Conservation (phyloP, 2,888 invertebrate species). For the Phortica magna region DNA sequence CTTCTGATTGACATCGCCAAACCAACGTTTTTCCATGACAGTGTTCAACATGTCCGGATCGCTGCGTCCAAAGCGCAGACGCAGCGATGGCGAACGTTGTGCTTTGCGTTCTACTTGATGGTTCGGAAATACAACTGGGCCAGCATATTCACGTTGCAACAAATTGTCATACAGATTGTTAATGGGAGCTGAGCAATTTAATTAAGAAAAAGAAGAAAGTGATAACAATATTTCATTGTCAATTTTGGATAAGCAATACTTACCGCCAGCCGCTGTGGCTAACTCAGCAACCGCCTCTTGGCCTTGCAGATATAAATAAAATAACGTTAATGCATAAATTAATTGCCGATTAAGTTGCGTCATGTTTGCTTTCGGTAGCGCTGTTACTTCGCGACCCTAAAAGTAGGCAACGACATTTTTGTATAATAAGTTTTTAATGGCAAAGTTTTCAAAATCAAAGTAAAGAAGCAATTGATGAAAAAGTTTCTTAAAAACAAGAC, state of each 20-base stretch:
- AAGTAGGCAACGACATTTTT: conserved; percentile 31
- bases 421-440: conserved; percentile 2
- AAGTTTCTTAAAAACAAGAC: background rate
- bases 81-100: conserved; percentile 86
- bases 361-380: conserved; percentile 49
- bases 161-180: conserved; percentile 75
- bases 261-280: conserved; percentile 49
- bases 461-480: background rate
- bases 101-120: conserved; percentile 87
- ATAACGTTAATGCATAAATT: conserved; percentile 50
- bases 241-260: conserved; percentile 34
- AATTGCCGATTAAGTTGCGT: conserved; percentile 50
- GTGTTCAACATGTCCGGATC: conserved; percentile 80
- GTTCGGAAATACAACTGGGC: conserved; percentile 78
- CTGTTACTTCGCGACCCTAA: conserved; percentile 23
- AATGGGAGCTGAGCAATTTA: conserved; percentile 59
- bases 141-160: conserved; percentile 77
- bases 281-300: conserved; percentile 59
- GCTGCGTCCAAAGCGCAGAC: conserved; percentile 87
- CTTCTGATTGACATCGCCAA: conserved; percentile 82
- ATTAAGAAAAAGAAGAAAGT: conserved; percentile 30
- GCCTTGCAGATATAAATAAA: conserved; percentile 51
- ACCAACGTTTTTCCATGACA: conserved; percentile 75
- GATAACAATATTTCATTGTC: background rate
- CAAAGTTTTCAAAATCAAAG: background rate